These are phyloP conservation scores for Paracanthobrama guichenoti DNA, from an alignment of 2,113 vertebrate species.

Conservation along the genomic window DNA sequence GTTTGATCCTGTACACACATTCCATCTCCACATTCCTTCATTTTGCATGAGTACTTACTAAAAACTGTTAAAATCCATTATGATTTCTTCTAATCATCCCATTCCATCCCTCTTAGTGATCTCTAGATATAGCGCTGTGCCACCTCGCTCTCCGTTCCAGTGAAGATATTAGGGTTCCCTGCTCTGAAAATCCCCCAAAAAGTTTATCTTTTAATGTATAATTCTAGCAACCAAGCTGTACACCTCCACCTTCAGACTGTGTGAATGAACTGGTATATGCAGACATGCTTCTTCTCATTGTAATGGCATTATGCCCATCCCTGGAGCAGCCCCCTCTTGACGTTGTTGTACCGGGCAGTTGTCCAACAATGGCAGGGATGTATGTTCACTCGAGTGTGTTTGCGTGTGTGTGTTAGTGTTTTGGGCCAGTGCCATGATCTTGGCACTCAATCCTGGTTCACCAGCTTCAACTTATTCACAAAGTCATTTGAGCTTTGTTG, in stretches of 20 bases:
- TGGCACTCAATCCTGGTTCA: constrained; percentile 25
- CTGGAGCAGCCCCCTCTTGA: constrained; percentile 15
- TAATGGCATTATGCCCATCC: not conserved
- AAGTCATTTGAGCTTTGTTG: constrained; percentile 21
- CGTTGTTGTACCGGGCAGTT: constrained; percentile 11
- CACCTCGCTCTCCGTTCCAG: not conserved
- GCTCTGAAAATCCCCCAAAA: not conserved
- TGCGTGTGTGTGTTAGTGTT: constrained; percentile 21
- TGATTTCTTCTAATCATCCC: not conserved
- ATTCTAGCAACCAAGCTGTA: not conserved
- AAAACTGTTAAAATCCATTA: not conserved
- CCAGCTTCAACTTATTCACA: constrained; percentile 18
- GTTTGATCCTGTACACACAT: too few species aligned
- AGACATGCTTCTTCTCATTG: not conserved
- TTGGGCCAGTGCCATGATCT: constrained; percentile 21
- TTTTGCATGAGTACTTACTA: not conserved
- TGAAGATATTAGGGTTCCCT: not conserved
- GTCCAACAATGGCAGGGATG: constrained; percentile 31
- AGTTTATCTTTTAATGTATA: not conserved
- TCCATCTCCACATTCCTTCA: not conserved
- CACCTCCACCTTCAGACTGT: not conserved
- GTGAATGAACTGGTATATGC: constrained; percentile 8
- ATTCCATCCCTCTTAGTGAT: not conserved
- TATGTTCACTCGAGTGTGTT: constrained; percentile 26
- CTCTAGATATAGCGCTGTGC: not conserved